Conservation (phyloP, 2,888 invertebrate species). For the Agrypnus murinus region DNA sequence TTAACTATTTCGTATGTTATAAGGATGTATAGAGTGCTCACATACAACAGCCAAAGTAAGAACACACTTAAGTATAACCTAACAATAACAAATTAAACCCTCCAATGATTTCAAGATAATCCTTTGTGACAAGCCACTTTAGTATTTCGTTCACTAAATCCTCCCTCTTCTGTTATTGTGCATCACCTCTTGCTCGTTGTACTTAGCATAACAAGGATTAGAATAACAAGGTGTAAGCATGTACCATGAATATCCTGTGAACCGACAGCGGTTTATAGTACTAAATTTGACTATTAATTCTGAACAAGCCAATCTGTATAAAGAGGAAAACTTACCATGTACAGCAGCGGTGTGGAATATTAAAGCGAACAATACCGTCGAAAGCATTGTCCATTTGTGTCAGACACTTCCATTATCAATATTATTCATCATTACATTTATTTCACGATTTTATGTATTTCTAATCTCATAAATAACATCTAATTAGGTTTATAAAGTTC, state of each 20-base stretch:
- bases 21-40: too few species aligned
- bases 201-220: conserved; percentile 20
- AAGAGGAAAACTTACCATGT: conserved; percentile 41
- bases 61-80: too few species aligned
- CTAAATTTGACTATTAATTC: conserved; percentile 28
- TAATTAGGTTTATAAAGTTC: too few species aligned
- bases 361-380: conserved; percentile 34
- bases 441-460: too few species aligned
- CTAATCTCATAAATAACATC: too few species aligned
- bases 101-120: conserved; percentile 21
- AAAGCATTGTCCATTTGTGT: conserved; percentile 44
- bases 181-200: conserved; percentile 1
- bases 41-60: too few species aligned
- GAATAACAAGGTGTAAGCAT: conserved; percentile 24
- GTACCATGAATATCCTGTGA: conserved; percentile 26
- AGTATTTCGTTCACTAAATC: conserved; percentile 13
- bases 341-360: conserved; percentile 34
- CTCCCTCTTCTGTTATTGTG: background rate
- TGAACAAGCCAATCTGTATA: conserved; percentile 10
- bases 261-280: conserved; percentile 14
- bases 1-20: too few species aligned
- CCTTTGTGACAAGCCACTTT: conserved; percentile 15
- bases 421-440: conserved; percentile 29
- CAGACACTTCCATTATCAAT: conserved; percentile 41
- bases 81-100: background rate